Base-by-base conservation (phyloP, 1,140 invertebrate genomes). In the Geopemphigus sp. region DNA sequence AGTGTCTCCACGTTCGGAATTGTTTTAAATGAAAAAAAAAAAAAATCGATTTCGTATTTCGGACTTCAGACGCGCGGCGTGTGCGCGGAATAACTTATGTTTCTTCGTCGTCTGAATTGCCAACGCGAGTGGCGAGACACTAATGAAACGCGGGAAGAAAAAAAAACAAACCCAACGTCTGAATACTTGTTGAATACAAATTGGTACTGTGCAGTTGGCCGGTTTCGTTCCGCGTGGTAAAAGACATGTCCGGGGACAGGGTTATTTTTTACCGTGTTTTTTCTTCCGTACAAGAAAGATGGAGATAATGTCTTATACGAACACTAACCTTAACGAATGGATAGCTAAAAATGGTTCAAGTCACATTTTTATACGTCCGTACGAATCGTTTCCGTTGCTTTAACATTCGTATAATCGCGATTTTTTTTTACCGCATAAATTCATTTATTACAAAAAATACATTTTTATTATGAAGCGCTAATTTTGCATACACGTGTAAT, bases 181-280 rank as follows among this genome's bases (percentile, higher is more conserved):
- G 73, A 57, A 76, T 78, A 78, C 74, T 78, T 78, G 74, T 78
- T 61, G 74, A 78, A 78, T 78, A 61, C 39, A 63, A 78, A 78
- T 78, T 78, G 57, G 5, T 59, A 57, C 70, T 22, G 14, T 50
- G 11, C 72, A 47, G 72, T 57, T 57, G 72, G 54, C 72, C 54
- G 54, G 72, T 76, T 76, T 76, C 32, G 29, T 10, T 59, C 19
- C 6, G 19, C 6, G n/a, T n/a, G 29, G 29, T 39, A 73, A 56
- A 56, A 73, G n/a, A 68, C 24, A 15, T 22, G 26, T 22, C 3
- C 19, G 15, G 17, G 50, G n/a, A n/a, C n/a, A 73, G n/a, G 11
- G 70, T 73, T 73, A 56, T 73, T 73, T 73, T 54, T 73, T 56
- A 12, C n/a, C 0, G 14, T 24, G 32, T 39, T 66, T 66, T 66